Evolutionary conservation across 2,888 invertebrate species (phyloP).

Genomic region (Perizoma flavofasciatum): DNA sequence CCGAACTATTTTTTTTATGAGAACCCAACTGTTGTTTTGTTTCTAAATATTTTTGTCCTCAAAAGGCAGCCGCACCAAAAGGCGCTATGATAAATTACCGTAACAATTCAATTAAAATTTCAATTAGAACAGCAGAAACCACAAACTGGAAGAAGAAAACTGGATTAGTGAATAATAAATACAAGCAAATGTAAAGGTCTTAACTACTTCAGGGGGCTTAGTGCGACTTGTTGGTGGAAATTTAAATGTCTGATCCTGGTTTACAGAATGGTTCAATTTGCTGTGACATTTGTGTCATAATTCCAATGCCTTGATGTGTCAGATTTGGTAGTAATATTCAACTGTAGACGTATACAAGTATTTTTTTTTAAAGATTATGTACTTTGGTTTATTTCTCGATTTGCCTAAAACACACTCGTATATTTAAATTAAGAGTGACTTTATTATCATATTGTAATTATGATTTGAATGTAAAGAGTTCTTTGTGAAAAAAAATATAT

Average conservation of each 20-base stretch:
- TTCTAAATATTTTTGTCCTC: slow-evolving; percentile 10
- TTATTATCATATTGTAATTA: background rate
- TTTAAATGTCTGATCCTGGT: slow-evolving; percentile 45
- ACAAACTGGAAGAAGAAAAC: slow-evolving; percentile 40
- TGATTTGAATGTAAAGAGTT: background rate
- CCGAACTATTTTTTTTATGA: too few species aligned
- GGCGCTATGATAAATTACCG: slow-evolving; percentile 37
- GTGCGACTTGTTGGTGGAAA: slow-evolving; percentile 46
- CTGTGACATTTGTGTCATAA: slow-evolving; percentile 32
- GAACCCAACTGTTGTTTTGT: background rate
- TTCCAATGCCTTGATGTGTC: slow-evolving; percentile 15
- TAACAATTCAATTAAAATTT: slow-evolving; percentile 44
- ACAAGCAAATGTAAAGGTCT: slow-evolving; percentile 46
- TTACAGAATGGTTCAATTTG: slow-evolving; percentile 40
- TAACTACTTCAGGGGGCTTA: slow-evolving; percentile 46
- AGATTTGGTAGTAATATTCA: background rate
- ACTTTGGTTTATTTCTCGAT: background rate
- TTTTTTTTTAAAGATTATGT: background rate
- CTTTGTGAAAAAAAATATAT: slow-evolving; percentile 14
- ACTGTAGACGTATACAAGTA: background rate
- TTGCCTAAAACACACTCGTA: background rate
- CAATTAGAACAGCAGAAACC: slow-evolving; percentile 42
- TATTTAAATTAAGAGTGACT: too few species aligned
- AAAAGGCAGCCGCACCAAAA: slow-evolving; percentile 17
- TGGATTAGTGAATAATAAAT: slow-evolving; percentile 51